These are phyloP conservation scores for Polydesmus complanatus DNA, from an alignment of 2,888 invertebrate species.

Conservation along the genomic window DNA sequence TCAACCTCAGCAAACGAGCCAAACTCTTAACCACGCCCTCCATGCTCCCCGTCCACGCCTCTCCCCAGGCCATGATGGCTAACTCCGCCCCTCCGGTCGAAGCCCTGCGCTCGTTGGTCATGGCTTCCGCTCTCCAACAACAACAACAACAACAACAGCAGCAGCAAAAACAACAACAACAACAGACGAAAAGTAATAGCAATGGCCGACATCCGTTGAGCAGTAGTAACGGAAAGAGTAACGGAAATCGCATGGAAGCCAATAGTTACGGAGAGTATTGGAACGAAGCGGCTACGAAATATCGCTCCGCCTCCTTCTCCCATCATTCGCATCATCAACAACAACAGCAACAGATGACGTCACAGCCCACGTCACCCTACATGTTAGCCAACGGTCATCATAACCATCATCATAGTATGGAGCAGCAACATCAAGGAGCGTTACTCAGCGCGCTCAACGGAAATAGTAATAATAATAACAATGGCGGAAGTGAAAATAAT, in stretches of 20 bases:
- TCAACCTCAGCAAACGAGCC: slow-evolving; percentile 65
- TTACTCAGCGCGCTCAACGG: slow-evolving; percentile 12
- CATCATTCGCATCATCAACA: background rate
- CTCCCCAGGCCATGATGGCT: slow-evolving; percentile 5
- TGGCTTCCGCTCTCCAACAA: slow-evolving; percentile 11
- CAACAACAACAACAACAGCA: slow-evolving; percentile 13
- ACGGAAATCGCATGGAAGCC: background rate
- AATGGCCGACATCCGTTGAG: slow-evolving; percentile 5
- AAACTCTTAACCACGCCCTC: slow-evolving; percentile 32
- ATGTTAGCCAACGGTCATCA: too few relatives aligned
- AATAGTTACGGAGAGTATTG: slow-evolving; percentile 9
- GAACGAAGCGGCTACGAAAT: background rate
- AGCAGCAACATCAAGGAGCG: slow-evolving; percentile 12
- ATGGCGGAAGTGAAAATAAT: background rate
- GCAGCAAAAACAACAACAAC: background rate
- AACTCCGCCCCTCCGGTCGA: slow-evolving; percentile 3
- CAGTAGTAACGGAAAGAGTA: background rate
- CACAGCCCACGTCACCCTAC: background rate
- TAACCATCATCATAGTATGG: background rate
- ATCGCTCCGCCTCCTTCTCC: slow-evolving; percentile 1
- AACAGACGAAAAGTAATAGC: background rate
- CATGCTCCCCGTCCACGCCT: slow-evolving; percentile 6
- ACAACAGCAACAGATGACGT: background rate
- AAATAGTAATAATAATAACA: background rate
- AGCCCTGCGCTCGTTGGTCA: slow-evolving; percentile 11